Percentiles rank a stretch among this genome's conserved stretches.
These are phyloP conservation scores for Hippolais icterina DNA, from an alignment of 2,113 vertebrate species.

Conservation along the genomic window DNA sequence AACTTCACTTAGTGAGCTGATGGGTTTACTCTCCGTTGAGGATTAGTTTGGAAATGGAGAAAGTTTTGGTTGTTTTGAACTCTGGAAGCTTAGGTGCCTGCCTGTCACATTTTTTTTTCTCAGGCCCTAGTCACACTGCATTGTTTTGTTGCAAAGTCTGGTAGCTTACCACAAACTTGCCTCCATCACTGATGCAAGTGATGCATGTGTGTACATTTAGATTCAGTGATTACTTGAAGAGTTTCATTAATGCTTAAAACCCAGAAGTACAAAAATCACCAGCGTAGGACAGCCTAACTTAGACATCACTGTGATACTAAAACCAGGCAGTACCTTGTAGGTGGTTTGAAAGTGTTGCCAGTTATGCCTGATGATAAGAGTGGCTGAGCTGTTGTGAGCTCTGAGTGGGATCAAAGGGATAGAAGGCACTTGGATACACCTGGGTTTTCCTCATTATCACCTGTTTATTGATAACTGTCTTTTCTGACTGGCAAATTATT, in stretches of 20 bases:
- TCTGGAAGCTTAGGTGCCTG: not conserved
- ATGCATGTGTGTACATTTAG: rapidly evolving
- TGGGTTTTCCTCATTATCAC: not conserved
- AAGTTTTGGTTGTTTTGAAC: not conserved
- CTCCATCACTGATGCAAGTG: not conserved
- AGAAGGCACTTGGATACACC: not conserved
- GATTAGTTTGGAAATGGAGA: not conserved
- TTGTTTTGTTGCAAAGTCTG: not conserved
- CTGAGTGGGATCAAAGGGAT: no score
- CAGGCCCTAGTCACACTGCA: no score
- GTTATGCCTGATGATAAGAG: not conserved
- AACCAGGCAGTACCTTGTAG: not conserved
- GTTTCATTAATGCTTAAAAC: not conserved
- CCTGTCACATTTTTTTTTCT: rapidly evolving
- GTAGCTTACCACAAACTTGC: not conserved
- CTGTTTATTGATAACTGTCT: not conserved
- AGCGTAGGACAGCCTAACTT: not conserved
- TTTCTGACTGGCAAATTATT: not conserved
- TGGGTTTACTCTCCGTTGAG: not conserved
- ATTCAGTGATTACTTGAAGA: not conserved
- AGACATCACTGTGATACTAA: not conserved
- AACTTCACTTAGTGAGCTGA: not conserved
- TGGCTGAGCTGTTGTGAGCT: not conserved
- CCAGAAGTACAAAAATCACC: not conserved
- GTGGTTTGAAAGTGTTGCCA: not conserved